Evolutionary conservation across 2,888 invertebrate genomes (phyloP).

Genomic region (Silvanus unidentatus): DNA sequence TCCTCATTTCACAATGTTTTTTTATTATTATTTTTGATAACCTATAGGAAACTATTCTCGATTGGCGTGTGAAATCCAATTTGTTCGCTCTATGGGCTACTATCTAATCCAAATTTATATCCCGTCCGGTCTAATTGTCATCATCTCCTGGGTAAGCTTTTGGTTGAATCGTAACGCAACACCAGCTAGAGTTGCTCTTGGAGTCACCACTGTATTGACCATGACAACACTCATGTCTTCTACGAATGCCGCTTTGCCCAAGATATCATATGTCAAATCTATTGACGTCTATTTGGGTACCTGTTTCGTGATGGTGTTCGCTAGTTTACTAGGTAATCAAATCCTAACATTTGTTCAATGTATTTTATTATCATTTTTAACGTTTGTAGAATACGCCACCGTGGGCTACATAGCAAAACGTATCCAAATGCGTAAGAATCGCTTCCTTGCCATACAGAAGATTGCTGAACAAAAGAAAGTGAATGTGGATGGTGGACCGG

Average conservation of each 20-base stretch:
- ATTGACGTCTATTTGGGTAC: conserved; percentile 96
- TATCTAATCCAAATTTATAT: conserved; percentile 98
- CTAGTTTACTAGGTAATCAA: conserved; percentile 84
- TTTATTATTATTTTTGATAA: too few species aligned
- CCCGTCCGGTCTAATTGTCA: conserved; percentile 93
- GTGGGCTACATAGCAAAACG: conserved; percentile 97
- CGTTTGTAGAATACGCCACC: conserved; percentile 85
- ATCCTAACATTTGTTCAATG: neutral
- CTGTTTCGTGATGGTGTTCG: conserved; percentile 99
- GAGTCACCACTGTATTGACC: conserved; percentile 93
- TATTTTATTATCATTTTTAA: conserved; percentile 8
- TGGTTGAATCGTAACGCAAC: conserved; percentile 95
- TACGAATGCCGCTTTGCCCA: conserved; percentile 92
- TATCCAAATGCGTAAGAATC: conserved; percentile 92
- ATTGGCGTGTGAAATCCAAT: conserved; percentile 93
- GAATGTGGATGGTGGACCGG: conserved; percentile 70
- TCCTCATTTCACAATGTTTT: too few species aligned
- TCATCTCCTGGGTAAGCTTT: conserved; percentile 94
- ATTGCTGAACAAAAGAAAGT: conserved; percentile 89
- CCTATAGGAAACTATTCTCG: conserved; percentile 87
- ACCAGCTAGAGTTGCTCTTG: conserved; percentile 87
- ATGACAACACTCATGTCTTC: conserved; percentile 98
- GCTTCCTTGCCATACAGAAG: conserved; percentile 85
- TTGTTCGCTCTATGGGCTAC: conserved; percentile 97
- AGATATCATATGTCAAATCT: conserved; percentile 96